Base-by-base conservation (phyloP, 2,113 vertebrate genomes). In the Phocoena sinus region DNA sequence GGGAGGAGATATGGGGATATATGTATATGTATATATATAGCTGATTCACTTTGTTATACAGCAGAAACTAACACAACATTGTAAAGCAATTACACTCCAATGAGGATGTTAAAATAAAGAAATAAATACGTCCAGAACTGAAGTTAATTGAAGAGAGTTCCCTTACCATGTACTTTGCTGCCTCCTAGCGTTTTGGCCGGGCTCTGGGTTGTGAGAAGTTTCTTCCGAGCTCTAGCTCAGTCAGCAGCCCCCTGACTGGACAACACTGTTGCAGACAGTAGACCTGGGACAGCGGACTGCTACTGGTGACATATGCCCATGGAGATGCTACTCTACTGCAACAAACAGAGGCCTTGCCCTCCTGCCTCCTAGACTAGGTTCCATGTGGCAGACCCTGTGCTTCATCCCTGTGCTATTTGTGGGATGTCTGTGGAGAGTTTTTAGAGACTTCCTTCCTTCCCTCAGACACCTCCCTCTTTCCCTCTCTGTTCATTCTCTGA, bases 91-190 rank as follows among this genome's bases (percentile, higher is more conserved):
- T 53, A 53, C 17, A 53, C 53, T 53, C 53, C 53, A 53, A 17
- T 53, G 5, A 53, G 17, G 53, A 53, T 17, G 53, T 53, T 17
- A 53, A 53, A 53, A 53, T 50, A 15, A 50, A 50, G 50, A 50
- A 50, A 50, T 0, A 53, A 53, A 53, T 53, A 53, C 5, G 86
- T 88, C 36, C 73, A 63, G 77, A 97, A 21, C 77, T 89, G 11
- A 82, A 38, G 56, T 44, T 63, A 77, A 94, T n/a, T 47, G 84
- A 76, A 80, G 58, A 1, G 4, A 73, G n/a, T 89, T 93, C 70
- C 47, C 76, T 97, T 97, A 90, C 60, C 79, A 97, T 97, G 89
- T 97, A 14, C 83, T 98, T 80, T 98, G 97, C 97, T 98, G 98
- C 96, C 96, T 96, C 95, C 96, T 97, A 97, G 97, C 0, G 95